Evolutionary conservation across 2,797 vertebrate genomes (phyloP).

Genomic region (Avahi laniger): DNA sequence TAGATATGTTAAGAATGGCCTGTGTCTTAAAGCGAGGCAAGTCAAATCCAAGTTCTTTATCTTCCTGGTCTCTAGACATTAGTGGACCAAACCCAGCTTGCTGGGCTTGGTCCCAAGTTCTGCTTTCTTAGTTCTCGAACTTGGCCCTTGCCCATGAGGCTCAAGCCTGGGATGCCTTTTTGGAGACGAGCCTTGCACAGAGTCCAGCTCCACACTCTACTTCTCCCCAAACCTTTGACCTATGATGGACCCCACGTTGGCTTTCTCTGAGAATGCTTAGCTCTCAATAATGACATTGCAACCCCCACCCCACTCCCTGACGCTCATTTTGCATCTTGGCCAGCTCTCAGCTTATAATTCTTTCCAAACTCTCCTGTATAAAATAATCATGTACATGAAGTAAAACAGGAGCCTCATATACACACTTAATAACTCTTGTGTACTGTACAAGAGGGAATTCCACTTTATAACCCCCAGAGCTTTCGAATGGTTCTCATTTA

Average conservation of each 20-base stretch:
- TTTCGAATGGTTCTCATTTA: constrained; percentile 87
- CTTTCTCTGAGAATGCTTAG: constrained; percentile 64
- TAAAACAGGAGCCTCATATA: constrained; percentile 88
- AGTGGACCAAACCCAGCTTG: not conserved
- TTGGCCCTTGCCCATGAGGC: not conserved
- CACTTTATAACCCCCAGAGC: constrained; percentile 85
- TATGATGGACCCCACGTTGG: constrained; percentile 62
- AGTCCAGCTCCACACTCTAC: constrained; percentile 60
- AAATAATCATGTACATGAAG: constrained; percentile 89
- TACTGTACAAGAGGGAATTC: constrained; percentile 87
- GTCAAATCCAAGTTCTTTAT: constrained; percentile 37
- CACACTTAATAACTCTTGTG: constrained; percentile 89
- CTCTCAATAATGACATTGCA: constrained; percentile 46
- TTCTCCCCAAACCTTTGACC: constrained; percentile 64
- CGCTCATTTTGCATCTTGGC: constrained; percentile 84
- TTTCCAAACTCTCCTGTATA: constrained; percentile 87
- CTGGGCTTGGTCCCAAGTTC: constrained; percentile 49
- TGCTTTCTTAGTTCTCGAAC: not conserved
- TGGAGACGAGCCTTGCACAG: constrained; percentile 69
- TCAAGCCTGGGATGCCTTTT: not conserved
- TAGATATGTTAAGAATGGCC: not conserved
- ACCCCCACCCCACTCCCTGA: constrained; percentile 64
- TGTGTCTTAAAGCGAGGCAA: not conserved
- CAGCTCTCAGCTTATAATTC: constrained; percentile 86
- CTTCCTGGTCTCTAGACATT: constrained; percentile 26